Evolutionary conservation across 1,140 invertebrate species (phyloP).

Genomic region (Drosophila ohnishii): DNA sequence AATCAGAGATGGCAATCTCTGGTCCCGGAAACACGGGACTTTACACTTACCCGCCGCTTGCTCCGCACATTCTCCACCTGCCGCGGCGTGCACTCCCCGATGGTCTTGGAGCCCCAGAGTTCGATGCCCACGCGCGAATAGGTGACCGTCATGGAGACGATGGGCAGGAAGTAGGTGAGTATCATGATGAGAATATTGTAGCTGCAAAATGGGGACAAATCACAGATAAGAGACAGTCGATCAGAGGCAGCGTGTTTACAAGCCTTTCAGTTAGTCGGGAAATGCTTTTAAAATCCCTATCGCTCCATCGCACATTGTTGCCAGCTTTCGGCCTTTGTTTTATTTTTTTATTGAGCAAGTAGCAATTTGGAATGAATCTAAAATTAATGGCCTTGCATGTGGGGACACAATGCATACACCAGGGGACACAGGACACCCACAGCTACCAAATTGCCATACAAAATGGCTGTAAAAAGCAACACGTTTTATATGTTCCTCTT

Average conservation of each 20-base stretch:
- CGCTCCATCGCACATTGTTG: slow-evolving; percentile 45
- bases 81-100: slow-evolving; percentile 95
- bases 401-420: slow-evolving; percentile 45
- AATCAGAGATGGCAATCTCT: background rate
- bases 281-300: slow-evolving; percentile 47
- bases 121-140: slow-evolving; percentile 95
- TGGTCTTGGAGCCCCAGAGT: slow-evolving; percentile 97
- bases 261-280: slow-evolving; percentile 38
- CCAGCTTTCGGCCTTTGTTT: slow-evolving; percentile 24
- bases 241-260: slow-evolving; percentile 42
- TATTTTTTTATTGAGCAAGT: slow-evolving; percentile 57
- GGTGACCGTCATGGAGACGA: slow-evolving; percentile 95
- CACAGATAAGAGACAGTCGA: slow-evolving; percentile 13
- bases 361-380: slow-evolving; percentile 58
- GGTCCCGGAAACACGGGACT: background rate
- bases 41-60: slow-evolving; percentile 92
- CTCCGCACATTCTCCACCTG: slow-evolving; percentile 96
- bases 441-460: slow-evolving; percentile 60
- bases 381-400: slow-evolving; percentile 73
- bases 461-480: slow-evolving; percentile 60
- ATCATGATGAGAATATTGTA: slow-evolving; percentile 95
- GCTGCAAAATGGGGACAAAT: slow-evolving; percentile 84
- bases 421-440: slow-evolving; percentile 19
- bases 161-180: slow-evolving; percentile 96
- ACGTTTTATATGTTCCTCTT: slow-evolving; percentile 42